Percentiles rank a stretch among this genome's conserved stretches.
These are phyloP conservation scores for Trichosurus vulpecula DNA, from an alignment of 2,797 vertebrate species.

Conservation along the genomic window DNA sequence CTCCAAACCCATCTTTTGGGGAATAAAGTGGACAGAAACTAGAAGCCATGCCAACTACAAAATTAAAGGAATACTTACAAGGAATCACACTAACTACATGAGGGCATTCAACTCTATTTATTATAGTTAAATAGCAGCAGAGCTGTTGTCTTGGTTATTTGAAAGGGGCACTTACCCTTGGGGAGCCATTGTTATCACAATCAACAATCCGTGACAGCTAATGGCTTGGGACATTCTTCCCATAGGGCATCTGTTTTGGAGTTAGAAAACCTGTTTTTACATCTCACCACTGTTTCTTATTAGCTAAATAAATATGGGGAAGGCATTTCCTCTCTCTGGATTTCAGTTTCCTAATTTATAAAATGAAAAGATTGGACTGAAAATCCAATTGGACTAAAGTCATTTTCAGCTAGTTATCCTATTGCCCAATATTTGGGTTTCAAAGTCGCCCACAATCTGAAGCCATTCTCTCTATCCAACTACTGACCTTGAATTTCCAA, in stretches of 20 bases:
- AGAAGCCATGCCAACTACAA: neutral
- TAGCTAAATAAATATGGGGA: neutral
- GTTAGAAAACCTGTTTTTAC: neutral
- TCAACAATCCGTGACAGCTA: neutral
- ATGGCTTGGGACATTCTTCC: neutral
- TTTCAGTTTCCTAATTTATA: neutral
- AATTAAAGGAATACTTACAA: conserved; percentile 9
- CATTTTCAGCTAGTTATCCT: neutral
- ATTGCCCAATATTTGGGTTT: neutral
- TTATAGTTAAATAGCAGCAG: neutral
- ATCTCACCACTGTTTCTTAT: neutral
- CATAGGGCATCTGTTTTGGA: neutral
- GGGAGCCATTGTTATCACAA: neutral
- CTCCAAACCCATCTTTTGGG: neutral
- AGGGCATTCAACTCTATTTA: neutral
- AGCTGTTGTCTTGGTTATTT: neutral
- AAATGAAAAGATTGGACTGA: neutral
- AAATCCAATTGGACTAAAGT: neutral
- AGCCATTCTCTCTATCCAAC: neutral
- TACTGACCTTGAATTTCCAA: neutral
- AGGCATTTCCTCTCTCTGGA: neutral
- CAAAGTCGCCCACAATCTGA: neutral
- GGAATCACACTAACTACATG: neutral
- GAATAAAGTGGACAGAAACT: neutral
- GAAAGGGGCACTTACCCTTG: neutral